Conservation (phyloP, 1,140 invertebrate species). For the Caenorhabditis remanei region DNA sequence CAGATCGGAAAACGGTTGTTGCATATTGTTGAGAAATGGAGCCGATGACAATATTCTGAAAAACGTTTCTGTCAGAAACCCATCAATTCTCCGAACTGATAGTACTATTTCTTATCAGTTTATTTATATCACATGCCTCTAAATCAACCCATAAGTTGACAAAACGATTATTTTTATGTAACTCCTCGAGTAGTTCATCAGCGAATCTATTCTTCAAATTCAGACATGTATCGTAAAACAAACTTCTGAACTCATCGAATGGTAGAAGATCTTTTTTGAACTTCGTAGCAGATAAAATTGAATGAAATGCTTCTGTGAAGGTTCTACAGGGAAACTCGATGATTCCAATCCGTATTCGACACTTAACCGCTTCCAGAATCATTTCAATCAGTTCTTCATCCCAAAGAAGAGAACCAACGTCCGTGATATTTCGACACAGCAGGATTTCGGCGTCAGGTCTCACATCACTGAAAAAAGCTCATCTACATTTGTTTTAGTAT, state of each 20-base stretch:
- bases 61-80: background rate
- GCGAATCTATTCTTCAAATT: background rate
- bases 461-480: background rate
- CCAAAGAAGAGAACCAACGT: constrained; percentile 23
- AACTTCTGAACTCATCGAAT: constrained; percentile 22
- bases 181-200: background rate
- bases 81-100: constrained; percentile 40
- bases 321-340: constrained; percentile 30
- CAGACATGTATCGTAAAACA: constrained; percentile 11
- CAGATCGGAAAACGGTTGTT: constrained; percentile 33
- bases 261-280: background rate
- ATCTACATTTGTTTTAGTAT: background rate
- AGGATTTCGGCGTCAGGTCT: constrained; percentile 28
- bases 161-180: constrained; percentile 37
- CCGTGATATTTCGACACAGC: constrained; percentile 22
- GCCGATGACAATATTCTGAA: constrained; percentile 50
- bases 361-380: constrained; percentile 38
- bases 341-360: constrained; percentile 19
- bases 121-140: constrained; percentile 27
- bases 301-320: constrained; percentile 6
- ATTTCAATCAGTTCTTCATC: constrained; percentile 46
- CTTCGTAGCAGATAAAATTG: background rate
- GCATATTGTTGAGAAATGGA: constrained; percentile 46
- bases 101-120: constrained; percentile 34
- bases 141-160: constrained; percentile 47